phyloP scores from a whole-genome alignment of 2,113 vertebrate species.

The Eretmochelys imbricata region DNA sequence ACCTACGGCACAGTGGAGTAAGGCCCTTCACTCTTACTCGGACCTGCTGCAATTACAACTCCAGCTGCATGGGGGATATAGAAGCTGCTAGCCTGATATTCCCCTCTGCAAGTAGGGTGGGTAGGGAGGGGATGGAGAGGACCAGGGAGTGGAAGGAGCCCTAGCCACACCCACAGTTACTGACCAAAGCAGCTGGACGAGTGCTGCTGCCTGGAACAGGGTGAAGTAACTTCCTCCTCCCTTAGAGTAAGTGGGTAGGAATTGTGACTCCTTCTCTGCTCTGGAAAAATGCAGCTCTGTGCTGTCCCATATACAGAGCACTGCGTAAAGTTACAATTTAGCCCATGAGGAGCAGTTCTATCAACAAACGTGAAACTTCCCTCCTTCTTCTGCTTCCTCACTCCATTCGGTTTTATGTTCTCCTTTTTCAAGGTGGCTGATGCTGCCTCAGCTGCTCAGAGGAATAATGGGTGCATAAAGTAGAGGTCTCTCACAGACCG shows the following conservation, averaged over 20 bases:
- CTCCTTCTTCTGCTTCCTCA: not conserved
- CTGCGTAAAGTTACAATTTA: not conserved
- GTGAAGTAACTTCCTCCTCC: not conserved
- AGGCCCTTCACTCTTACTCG: not conserved
- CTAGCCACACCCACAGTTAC: not conserved
- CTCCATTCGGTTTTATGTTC: not conserved
- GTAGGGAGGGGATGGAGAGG: not conserved
- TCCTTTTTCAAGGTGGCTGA: not conserved
- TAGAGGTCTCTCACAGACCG: not conserved
- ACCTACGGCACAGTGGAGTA: not conserved
- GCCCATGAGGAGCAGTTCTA: not conserved
- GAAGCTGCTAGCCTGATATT: not conserved
- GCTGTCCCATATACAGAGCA: not conserved
- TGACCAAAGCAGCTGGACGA: not conserved
- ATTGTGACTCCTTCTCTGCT: not conserved
- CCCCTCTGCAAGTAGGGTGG: not conserved
- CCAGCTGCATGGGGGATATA: not conserved
- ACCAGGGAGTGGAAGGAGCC: not conserved
- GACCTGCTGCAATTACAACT: not conserved
- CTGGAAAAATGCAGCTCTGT: not conserved
- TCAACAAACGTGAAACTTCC: not conserved
- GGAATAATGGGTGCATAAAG: not conserved
- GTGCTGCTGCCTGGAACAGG: not conserved
- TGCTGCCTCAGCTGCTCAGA: rapidly evolving
- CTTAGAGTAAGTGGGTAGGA: not conserved